phyloP scores from a whole-genome alignment of 2,888 invertebrate genomes.

The Epicampocera succincta region DNA sequence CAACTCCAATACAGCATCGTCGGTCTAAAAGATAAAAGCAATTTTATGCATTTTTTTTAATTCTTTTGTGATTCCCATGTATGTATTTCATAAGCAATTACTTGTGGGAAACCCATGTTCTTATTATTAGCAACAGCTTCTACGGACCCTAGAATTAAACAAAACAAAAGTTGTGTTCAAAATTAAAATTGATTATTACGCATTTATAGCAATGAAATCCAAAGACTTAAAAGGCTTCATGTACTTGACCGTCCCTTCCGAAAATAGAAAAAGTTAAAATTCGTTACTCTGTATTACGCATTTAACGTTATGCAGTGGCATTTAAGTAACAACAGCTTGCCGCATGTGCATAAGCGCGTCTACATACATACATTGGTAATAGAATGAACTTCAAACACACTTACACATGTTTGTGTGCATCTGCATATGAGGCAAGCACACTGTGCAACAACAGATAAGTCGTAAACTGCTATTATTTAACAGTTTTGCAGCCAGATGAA shows the following conservation, averaged over 20 bases:
- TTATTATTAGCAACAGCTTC: constrained; percentile 48
- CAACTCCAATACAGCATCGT: constrained; percentile 83
- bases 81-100: neutral
- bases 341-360: neutral
- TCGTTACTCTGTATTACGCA: too few species aligned
- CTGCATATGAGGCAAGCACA: too few species aligned
- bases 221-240: too few species aligned
- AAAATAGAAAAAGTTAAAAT: too few species aligned
- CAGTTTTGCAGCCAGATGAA: neutral
- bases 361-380: too few species aligned
- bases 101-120: constrained; percentile 67
- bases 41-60: too few species aligned
- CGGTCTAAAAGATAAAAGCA: constrained; percentile 79
- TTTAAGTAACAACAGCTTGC: neutral
- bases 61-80: neutral
- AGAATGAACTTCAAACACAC: too few species aligned
- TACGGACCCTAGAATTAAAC: constrained; percentile 46
- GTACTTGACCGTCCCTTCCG: too few species aligned
- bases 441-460: neutral
- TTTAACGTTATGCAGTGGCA: constrained; percentile 7
- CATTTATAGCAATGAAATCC: too few species aligned
- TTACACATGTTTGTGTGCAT: too few species aligned
- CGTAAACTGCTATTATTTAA: neutral
- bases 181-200: constrained; percentile 23
- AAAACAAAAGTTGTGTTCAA: constrained; percentile 3